phyloP scores from a whole-genome alignment of 2,888 invertebrate species.

The Amiota mariae region DNA sequence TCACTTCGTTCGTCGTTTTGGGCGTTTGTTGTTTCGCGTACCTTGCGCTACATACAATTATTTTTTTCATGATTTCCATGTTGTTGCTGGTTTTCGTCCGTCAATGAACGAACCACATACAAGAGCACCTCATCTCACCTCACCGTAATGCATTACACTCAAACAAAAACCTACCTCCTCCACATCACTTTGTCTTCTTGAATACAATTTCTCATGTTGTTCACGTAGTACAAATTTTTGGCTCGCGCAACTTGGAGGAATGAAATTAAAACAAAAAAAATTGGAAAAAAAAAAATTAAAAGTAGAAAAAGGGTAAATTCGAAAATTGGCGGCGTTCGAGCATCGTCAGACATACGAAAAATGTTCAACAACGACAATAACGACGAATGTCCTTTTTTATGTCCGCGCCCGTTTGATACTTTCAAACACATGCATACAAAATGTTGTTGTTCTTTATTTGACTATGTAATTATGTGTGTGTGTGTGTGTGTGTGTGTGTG shows the following conservation, averaged over 20 bases:
- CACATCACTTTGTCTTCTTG: not conserved
- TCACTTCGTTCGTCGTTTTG: too few species aligned
- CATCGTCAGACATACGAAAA: too few species aligned
- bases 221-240: slow-evolving; percentile 18
- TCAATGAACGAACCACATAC: not conserved
- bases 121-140: not conserved
- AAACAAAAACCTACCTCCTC: not conserved
- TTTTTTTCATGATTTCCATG: slow-evolving; percentile 6
- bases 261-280: not conserved
- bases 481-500: not conserved
- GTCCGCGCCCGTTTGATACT: not conserved
- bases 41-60: not conserved
- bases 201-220: not conserved
- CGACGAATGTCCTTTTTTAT: slow-evolving; percentile 7
- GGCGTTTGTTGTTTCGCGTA: too few species aligned
- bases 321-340: not conserved
- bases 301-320: not conserved
- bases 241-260: slow-evolving; percentile 10
- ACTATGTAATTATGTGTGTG: not conserved
- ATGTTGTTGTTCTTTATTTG: too few species aligned
- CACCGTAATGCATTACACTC: not conserved
- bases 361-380: not conserved
- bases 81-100: slow-evolving; percentile 14
- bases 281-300: not conserved
- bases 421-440: not conserved